A percentile compares a stretch with the other conserved stretches of the same genome.
Evolutionary conservation across 1,140 invertebrate genomes (phyloP).

Genomic region (Radopholus similis): DNA sequence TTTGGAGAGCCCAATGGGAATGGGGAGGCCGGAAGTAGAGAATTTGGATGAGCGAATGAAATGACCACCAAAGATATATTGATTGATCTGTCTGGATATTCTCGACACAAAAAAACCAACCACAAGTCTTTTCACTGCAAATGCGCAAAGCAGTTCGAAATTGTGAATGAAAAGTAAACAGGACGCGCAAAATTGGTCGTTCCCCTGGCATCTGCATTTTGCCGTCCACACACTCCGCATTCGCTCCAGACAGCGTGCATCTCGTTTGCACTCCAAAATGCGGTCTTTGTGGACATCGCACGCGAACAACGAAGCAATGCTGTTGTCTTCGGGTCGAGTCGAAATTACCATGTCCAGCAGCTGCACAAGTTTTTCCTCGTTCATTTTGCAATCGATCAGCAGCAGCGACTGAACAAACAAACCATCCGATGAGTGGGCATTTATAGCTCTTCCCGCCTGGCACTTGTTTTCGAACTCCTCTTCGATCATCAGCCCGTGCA

Average conservation of each 20-base stretch:
- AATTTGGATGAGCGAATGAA: no score
- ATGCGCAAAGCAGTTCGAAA: not conserved
- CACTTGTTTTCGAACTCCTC: constrained; percentile 21
- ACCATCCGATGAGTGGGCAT: constrained; percentile 11
- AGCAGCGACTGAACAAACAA: constrained; percentile 19
- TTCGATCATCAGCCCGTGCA: constrained; percentile 15
- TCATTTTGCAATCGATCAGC: constrained; percentile 23
- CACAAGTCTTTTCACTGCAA: no score
- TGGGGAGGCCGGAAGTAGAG: no score
- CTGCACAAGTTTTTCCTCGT: not conserved
- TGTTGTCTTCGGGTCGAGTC: not conserved
- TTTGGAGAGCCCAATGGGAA: no score
- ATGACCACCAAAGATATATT: no score
- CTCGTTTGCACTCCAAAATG: no score
- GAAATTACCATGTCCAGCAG: constrained; percentile 23
- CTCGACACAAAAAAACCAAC: no score
- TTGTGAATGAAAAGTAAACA: not conserved
- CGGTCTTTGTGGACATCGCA: no score
- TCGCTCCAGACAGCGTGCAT: no score
- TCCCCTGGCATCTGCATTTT: not conserved
- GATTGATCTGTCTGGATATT: no score
- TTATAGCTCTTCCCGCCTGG: constrained; percentile 6
- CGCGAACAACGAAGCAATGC: not conserved
- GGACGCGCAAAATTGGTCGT: not conserved
- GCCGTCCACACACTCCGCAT: not conserved